Percentiles rank a stretch among this genome's conserved stretches.
These are phyloP conservation scores for Paraescarpia echinospica DNA, from an alignment of 1,140 invertebrate species.

Conservation along the genomic window DNA sequence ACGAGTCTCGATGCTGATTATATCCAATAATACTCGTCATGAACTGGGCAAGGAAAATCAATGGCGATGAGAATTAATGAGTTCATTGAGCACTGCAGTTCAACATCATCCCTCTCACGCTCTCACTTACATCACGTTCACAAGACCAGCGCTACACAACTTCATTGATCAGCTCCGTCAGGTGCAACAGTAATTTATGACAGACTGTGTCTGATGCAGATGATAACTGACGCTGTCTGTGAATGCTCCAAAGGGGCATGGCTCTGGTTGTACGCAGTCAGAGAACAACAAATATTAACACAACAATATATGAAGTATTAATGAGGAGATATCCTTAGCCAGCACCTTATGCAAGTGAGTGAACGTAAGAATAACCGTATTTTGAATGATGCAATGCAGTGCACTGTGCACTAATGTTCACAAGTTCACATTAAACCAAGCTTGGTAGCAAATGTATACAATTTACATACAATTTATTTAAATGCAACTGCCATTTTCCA, in stretches of 20 bases:
- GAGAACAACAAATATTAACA: not conserved
- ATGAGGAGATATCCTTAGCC: not conserved
- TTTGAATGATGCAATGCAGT: too few relatives aligned
- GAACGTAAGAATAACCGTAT: not conserved
- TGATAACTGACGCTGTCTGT: too few relatives aligned
- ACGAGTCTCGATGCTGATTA: not conserved
- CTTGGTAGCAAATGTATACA: too few relatives aligned
- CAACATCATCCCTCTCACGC: not conserved
- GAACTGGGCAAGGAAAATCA: not conserved
- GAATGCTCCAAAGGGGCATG: too few relatives aligned
- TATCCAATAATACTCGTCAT: not conserved
- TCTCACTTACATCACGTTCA: not conserved
- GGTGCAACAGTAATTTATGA: not conserved
- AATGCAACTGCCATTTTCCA: too few relatives aligned
- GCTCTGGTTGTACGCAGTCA: not conserved
- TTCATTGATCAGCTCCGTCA: not conserved
- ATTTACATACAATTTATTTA: too few relatives aligned
- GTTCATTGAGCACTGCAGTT: not conserved
- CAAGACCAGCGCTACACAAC: not conserved
- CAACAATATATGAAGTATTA: not conserved
- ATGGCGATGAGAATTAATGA: not conserved
- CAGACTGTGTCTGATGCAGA: not conserved
- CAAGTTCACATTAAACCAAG: too few relatives aligned
- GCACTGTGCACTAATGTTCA: too few relatives aligned
- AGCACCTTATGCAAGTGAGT: not conserved